phyloP scores from a whole-genome alignment of 2,797 vertebrate species.

The Hafferia zeledoni region DNA sequence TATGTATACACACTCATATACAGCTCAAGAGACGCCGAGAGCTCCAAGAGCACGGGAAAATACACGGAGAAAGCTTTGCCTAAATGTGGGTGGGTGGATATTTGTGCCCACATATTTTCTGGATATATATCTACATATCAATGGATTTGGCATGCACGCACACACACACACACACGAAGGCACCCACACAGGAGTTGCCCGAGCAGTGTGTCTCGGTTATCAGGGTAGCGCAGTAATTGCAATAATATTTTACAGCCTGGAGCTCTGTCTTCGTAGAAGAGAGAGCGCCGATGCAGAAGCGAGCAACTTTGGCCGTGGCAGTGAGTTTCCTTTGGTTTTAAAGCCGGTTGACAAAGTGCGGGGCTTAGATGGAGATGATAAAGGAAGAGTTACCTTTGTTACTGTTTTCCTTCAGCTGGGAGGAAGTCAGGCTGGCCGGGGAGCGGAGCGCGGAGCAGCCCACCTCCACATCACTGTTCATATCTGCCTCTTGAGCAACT shows the following conservation, averaged over 20 bases:
- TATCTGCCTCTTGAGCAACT: constrained; percentile 94
- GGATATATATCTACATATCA: not conserved
- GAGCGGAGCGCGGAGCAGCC: constrained; percentile 95
- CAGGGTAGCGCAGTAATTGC: not conserved
- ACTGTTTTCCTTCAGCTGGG: constrained; percentile 95
- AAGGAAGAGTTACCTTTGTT: constrained; percentile 87
- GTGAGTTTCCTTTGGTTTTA: not conserved
- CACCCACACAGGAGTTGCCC: not conserved
- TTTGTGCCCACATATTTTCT: constrained; percentile 38
- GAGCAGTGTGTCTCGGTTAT: not conserved
- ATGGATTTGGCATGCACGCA: not conserved
- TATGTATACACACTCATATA: not conserved
- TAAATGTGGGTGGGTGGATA: constrained; percentile 5
- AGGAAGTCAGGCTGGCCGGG: constrained; percentile 81
- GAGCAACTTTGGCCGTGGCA: not conserved
- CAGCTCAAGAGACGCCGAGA: not conserved
- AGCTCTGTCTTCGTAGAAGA: constrained; percentile 40
- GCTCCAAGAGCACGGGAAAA: not conserved
- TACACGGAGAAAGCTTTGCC: not conserved
- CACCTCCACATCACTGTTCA: constrained; percentile 99
- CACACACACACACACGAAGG: not conserved
- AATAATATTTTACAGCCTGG: constrained; percentile 55
- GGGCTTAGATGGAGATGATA: constrained; percentile 13
- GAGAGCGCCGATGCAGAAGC: constrained; percentile 23
- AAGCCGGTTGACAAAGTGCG: not conserved